phyloP scores from a whole-genome alignment of 2,113 vertebrate genomes.

The Chloropsis hardwickii region DNA sequence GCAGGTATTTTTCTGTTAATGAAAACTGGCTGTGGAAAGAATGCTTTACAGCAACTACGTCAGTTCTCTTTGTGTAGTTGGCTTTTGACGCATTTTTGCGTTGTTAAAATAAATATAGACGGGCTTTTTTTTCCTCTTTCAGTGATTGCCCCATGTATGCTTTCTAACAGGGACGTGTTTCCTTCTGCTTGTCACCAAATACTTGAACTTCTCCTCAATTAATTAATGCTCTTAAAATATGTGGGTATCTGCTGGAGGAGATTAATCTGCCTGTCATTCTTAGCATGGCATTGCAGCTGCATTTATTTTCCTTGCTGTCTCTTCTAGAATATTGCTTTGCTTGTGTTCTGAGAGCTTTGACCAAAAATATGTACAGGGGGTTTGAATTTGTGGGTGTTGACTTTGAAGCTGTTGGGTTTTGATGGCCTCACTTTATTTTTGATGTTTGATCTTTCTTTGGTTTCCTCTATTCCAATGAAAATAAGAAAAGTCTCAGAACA shows the following conservation, averaged over 20 bases:
- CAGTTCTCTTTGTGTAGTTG: background rate
- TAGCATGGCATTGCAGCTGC: background rate
- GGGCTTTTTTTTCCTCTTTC: background rate
- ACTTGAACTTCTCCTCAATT: background rate
- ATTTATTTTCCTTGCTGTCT: background rate
- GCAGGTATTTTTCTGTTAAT: constrained; percentile 11
- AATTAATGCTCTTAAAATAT: background rate
- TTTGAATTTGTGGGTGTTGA: background rate
- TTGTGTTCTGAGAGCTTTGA: background rate
- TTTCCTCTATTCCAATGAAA: background rate
- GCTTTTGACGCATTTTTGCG: background rate
- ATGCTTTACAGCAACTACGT: background rate
- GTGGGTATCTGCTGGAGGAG: background rate
- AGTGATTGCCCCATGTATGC: background rate
- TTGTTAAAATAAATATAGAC: background rate
- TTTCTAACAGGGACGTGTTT: background rate
- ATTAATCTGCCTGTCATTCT: background rate
- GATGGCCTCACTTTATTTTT: background rate
- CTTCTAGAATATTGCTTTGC: background rate
- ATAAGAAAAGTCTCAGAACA: background rate
- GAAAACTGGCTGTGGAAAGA: background rate
- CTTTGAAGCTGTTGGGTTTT: background rate
- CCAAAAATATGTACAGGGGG: background rate
- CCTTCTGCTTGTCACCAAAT: background rate
- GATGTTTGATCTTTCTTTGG: background rate